These are phyloP conservation scores for Drosophila yakuba DNA, from an alignment of 1,140 invertebrate species.

Conservation along the genomic window DNA sequence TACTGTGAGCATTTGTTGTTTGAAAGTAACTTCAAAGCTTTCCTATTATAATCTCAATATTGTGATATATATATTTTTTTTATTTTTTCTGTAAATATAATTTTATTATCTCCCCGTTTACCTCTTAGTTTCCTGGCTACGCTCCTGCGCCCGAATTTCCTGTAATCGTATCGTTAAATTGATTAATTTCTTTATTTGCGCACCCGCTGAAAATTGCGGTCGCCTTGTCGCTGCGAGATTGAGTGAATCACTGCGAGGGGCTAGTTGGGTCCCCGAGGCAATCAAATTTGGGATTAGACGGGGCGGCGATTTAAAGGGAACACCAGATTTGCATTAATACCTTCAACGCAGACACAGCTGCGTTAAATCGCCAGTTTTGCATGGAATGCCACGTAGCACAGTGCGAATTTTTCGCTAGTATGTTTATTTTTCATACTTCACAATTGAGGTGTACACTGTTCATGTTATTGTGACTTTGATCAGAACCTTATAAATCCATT, in stretches of 20 bases:
- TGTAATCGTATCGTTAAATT: constrained; percentile 73
- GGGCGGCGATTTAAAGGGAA: constrained; percentile 8
- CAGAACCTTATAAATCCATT: not conserved
- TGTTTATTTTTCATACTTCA: no score
- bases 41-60: no score
- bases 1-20: no score
- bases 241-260: constrained; percentile 20
- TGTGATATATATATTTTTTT: no score
- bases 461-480: not conserved
- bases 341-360: not conserved
- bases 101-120: not conserved
- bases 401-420: constrained; percentile 7
- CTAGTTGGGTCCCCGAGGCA: constrained; percentile 4
- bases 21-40: no score
- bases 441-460: no score
- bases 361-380: not conserved
- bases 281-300: constrained; percentile 20
- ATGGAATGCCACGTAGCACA: not conserved
- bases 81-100: not conserved
- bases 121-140: not conserved
- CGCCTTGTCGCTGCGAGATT: constrained; percentile 18
- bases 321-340: constrained; percentile 6
- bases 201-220: constrained; percentile 36
- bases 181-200: constrained; percentile 76
- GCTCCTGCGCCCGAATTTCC: constrained; percentile 15